A percentile compares a stretch with the other conserved stretches of the same genome.
phyloP scores from a whole-genome alignment of 2,797 vertebrate genomes.

The Trematomus bernacchii region DNA sequence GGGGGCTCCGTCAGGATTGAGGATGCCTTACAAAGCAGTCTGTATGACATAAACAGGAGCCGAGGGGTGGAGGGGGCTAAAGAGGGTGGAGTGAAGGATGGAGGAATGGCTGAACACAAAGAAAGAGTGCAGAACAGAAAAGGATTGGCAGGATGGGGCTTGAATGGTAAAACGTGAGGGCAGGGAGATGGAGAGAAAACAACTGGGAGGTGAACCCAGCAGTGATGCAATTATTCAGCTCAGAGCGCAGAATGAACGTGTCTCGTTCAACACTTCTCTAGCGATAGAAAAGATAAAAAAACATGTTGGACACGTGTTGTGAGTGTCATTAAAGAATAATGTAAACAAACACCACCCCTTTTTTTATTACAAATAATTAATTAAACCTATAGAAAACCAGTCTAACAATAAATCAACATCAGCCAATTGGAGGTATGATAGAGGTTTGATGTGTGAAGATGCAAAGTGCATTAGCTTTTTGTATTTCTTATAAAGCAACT shows the following conservation, averaged over 20 bases:
- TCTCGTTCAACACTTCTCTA: conserved; percentile 25
- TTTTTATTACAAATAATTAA: neutral
- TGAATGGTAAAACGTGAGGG: conserved; percentile 66
- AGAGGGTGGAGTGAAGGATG: conserved; percentile 54
- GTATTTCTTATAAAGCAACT: neutral
- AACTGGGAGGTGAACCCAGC: conserved; percentile 41
- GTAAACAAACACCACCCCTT: neutral
- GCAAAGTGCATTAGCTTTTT: neutral
- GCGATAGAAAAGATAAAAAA: neutral
- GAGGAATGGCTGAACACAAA: conserved; percentile 70
- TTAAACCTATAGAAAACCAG: neutral
- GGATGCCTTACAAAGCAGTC: conserved; percentile 75
- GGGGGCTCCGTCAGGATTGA: conserved; percentile 34
- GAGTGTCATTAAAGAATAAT: neutral
- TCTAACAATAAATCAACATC: neutral
- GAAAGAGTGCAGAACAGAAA: conserved; percentile 61
- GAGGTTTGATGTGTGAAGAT: neutral
- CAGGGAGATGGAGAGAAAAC: conserved; percentile 49
- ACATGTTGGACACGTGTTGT: neutral
- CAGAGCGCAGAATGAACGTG: conserved; percentile 29
- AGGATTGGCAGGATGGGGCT: conserved; percentile 35
- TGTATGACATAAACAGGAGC: conserved; percentile 50
- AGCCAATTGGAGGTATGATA: neutral
- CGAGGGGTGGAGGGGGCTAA: conserved; percentile 27
- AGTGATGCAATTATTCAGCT: conserved; percentile 62